Conservation (phyloP, 2,888 invertebrate genomes). For the Dyspetes luteomarginatus region DNA sequence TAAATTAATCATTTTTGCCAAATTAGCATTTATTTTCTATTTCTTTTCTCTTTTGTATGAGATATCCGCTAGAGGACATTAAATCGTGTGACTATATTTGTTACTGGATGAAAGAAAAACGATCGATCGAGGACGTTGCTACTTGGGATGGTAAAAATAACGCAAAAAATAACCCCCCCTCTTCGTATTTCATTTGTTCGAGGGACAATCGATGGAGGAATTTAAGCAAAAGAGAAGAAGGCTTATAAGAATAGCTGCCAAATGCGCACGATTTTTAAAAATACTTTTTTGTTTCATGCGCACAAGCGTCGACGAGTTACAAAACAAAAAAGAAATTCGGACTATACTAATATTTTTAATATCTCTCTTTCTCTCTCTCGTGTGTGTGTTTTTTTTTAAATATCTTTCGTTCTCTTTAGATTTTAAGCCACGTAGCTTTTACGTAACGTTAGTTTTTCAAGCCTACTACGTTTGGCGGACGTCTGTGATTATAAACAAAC, state of each 20-base stretch:
- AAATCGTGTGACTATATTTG: conserved; percentile 50
- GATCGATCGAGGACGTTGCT: no score
- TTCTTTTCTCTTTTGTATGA: no score
- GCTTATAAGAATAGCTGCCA: conserved; percentile 17
- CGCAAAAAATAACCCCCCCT: no score
- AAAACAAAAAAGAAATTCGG: conserved; percentile 38
- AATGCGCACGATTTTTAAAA: conserved; percentile 40
- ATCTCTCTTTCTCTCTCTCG: conserved; percentile 38
- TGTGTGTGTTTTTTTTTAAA: conserved; percentile 39
- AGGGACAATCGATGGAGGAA: background rate
- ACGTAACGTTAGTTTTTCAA: conserved; percentile 71
- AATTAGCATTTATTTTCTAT: no score
- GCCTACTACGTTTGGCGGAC: conserved; percentile 77
- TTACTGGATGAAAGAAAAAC: conserved; percentile 35
- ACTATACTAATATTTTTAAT: conserved; percentile 52
- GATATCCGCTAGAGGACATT: no score
- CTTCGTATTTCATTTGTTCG: conserved; percentile 27
- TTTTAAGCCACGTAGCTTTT: conserved; percentile 66
- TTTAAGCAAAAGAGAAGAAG: conserved; percentile 27
- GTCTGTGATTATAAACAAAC: conserved; percentile 74
- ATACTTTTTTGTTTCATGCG: conserved; percentile 24
- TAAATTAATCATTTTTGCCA: no score
- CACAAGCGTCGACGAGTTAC: conserved; percentile 23
- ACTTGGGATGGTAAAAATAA: no score
- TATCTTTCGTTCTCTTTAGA: conserved; percentile 46